Percentiles rank a stretch among this genome's conserved stretches.
Evolutionary conservation across 2,113 vertebrate genomes (phyloP).

Genomic region (Sciurus niger): DNA sequence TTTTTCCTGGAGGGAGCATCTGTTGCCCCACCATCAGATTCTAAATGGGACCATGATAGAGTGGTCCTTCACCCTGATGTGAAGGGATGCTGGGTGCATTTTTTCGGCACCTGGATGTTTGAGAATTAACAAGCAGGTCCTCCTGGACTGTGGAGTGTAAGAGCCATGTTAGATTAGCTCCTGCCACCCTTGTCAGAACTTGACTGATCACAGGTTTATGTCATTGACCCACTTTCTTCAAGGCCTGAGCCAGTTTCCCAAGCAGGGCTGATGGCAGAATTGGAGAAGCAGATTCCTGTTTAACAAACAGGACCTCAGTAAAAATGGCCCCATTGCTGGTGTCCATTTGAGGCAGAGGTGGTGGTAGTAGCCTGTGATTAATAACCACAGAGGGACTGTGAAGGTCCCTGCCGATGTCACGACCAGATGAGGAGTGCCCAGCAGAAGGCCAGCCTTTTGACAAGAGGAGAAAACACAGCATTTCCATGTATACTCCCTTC

Average conservation of each 20-base stretch:
- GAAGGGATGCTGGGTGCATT: background rate
- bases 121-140: background rate
- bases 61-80: background rate
- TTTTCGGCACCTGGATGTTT: background rate
- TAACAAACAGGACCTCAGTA: background rate
- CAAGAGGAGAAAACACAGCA: background rate
- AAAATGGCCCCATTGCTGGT: background rate
- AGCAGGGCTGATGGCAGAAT: background rate
- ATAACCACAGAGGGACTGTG: conserved; percentile 20
- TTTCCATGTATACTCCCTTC: background rate
- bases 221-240: conserved; percentile 13
- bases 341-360: background rate
- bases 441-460: background rate
- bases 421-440: background rate
- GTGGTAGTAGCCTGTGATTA: background rate
- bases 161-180: background rate
- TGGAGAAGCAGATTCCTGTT: conserved; percentile 59
- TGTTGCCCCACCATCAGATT: background rate
- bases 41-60: background rate
- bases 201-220: background rate
- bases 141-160: background rate
- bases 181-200: background rate
- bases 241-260: conserved; percentile 27
- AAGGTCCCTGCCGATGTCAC: conserved; percentile 29
- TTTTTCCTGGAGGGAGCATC: background rate